Evolutionary conservation across 2,113 vertebrate genomes (phyloP), one percentile per base, ranked within the genome.

Genomic region (Saguinus midas): DNA sequence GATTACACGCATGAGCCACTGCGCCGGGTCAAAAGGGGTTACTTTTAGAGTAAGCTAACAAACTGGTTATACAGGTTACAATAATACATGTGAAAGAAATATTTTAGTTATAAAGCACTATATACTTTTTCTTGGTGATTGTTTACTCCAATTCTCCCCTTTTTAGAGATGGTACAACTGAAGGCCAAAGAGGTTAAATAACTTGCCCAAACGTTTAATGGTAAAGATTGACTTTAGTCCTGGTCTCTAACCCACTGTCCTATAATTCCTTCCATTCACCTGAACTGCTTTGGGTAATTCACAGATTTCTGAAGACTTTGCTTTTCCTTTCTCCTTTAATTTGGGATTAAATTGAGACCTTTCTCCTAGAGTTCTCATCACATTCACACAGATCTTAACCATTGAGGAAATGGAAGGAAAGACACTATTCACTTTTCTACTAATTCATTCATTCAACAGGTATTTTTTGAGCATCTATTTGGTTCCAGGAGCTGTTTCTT

Each of bases 401-500:
- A 25, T 55, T 88, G 80, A 88, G 48, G 43, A 92, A 73, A 88
- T 48, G 27, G 17, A 82, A 72, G 32, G 29, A 76, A 52, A 91
- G 29, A 1, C 29, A 37, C 43, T n/a, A 61, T 61, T 79, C 43
- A 95, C 27, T 92, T 12, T 93, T 79, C 94, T 57, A 35, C 29
- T 72, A 89, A 73, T 92, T 89, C n/a, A 85, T 66, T 85, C 79
- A 52, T 80, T 89, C 78, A n/a, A 75, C 21, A 85, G 55, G 68
- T 73, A 90, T 40, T 92, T 95, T 80, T 21, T 50, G 27, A 94
- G 52, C 72, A 83, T 37, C 18, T 64, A 57, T 55, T 93, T n/a
- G 1, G 27, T 75, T 52, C 25, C 61, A 75, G 20, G 45, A 35
- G 29, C 61, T 80, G 27, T 79, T 94, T 43, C 50, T 52, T 52